Evolutionary conservation across 2,888 invertebrate genomes (phyloP), one percentile per base, ranked within the genome.

Genomic region (Dasypogon diadema): DNA sequence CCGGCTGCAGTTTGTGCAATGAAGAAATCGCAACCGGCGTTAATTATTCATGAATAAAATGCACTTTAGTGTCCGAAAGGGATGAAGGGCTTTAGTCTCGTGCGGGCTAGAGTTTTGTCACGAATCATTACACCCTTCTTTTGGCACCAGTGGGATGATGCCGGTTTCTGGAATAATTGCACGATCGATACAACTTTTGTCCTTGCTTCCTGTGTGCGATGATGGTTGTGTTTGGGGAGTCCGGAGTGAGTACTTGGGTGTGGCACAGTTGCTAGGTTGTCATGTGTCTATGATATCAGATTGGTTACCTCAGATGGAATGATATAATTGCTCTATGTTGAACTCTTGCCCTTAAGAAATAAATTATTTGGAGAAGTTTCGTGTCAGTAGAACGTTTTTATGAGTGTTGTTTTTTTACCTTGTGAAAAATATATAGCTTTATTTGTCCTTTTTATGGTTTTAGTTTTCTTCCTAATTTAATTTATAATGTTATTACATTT

Each of bases 181-280:
- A 18, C 54, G 70, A 70, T 70, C 70, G 70, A 70, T 70, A 70
- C 26, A 16, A 34, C 34, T 65, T 65, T 65, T 65, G 65, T 65
- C 65, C 65, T 65, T 65, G 60, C 65, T 42, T 46, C 14, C 14
- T 24, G 34, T 46, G 56, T 46, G 46, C 21, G 24, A 42, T 34
- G 37, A 55, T 65, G 26, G 46, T 65, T 21, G 22, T 65, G 65
- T 37, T 14, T 46, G 14, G 24, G 24, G 42, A 73, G 42, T 10
- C 55, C 55, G 22, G 55, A 55, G 37, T 73, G 24, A 21, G 37
- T 42, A 24, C 55, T 68, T 75, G 78, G 78, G 78, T 78, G 78
- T 78, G 78, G 78, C 78, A 76, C 74, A 30, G 77, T 78, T 77
- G 76, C 77, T 74, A 77, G 14, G 58, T 14, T 54, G 37, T 55